These are phyloP conservation scores for Platycheirus albimanus DNA, from an alignment of 2,888 invertebrate species.

Conservation along the genomic window DNA sequence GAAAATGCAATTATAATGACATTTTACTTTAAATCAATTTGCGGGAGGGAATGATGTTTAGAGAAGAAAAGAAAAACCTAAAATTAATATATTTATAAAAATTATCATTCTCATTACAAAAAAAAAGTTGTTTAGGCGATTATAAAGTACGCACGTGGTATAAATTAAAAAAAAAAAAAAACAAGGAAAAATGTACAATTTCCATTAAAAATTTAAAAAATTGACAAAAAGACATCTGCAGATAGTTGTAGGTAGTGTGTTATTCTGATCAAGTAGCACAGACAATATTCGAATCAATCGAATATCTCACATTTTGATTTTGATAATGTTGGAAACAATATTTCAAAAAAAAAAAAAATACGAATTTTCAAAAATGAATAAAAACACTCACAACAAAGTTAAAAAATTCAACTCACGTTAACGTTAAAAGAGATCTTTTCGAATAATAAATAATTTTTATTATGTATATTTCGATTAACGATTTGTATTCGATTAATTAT, in stretches of 20 bases:
- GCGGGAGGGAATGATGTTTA: constrained; percentile 42
- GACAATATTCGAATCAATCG: constrained; percentile 31
- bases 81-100: constrained; percentile 63
- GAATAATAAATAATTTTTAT: no score
- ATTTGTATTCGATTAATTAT: constrained; percentile 30
- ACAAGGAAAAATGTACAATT: constrained; percentile 38
- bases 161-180: no score
- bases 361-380: no score
- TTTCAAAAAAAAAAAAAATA: constrained; percentile 14
- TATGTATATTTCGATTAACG: no score
- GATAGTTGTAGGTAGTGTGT: no score
- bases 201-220: constrained; percentile 48
- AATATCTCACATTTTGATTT: constrained; percentile 49
- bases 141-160: constrained; percentile 43
- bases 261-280: constrained; percentile 35
- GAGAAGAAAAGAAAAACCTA: constrained; percentile 38
- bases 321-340: constrained; percentile 24
- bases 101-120: constrained; percentile 58
- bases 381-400: constrained; percentile 9
- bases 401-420: no score
- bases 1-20: constrained; percentile 59
- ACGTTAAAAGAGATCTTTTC: no score
- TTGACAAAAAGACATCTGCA: constrained; percentile 62
- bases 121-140: constrained; percentile 45
- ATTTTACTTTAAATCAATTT: constrained; percentile 66